Evolutionary conservation across 2,113 vertebrate species (phyloP), one percentile per base, ranked within the genome.

Genomic region (Xiphophorus maculatus): DNA sequence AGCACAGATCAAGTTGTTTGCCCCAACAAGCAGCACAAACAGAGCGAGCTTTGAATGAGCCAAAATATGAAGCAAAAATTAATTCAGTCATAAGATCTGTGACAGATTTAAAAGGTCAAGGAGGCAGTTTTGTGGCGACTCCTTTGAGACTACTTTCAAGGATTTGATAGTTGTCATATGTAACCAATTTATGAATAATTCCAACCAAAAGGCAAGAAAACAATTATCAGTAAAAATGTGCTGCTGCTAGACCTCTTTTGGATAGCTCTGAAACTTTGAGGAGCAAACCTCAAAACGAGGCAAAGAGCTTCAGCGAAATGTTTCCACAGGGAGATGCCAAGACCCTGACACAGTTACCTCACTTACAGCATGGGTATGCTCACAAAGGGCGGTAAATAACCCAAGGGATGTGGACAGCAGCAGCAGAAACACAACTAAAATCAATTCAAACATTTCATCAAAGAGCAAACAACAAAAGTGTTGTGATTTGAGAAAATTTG

Each of bases 321-420:
- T 89, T 90, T 92, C 88, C 87, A 87, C 71, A 33, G 44, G 22
- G 51, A 29, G 9, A 83, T 86, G 92, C 91, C 89, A 93, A 88
- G 83, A 74, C 85, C 77, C 61, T 30, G 84, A 88, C 87, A 91
- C 77, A 1, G 81, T 89, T 86, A 92, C 85, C 87, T 84, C 85
- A 69, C 84, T 28, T 69, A 66, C 81, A 85, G 81, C 79, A 42
- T 32, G 82, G 81, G 75, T 70, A 80, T 82, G 51, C 79, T 73
- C 84, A 89, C 85, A 90, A 86, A 72, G 83, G 63, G 67, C 61
- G 83, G 76, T 40, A 48, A 80, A 81, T 58, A 81, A 81, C 71
- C 82, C 79, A 81, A 88, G 83, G 33, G 84, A 76, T 88, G 35
- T 15, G 58, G 54, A 76, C 48, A 82, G 40, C 4, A 44, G 42